Evolutionary conservation across 2,797 vertebrate species (phyloP), one percentile per base, ranked within the genome.

Genomic region (Meda fulgida): DNA sequence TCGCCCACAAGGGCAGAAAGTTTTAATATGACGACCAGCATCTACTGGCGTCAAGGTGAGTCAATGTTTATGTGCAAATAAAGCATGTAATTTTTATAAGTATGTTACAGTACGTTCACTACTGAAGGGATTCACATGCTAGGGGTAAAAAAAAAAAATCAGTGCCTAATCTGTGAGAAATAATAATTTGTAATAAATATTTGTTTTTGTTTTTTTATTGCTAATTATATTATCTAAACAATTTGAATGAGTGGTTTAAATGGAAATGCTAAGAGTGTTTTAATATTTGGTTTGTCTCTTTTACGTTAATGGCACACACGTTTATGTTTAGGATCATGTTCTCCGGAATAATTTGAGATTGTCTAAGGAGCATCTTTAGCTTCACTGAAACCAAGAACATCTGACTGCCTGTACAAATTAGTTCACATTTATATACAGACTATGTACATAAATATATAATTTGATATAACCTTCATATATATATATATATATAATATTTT

Each of bases 1-100:
- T 73, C 46, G 26, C 7, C 26, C 58, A 23, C 48, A 55, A 51
- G 63, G 11, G 4, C 55, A 67, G 70, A 53, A 85, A 86, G 73
- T 82, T 82, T 63, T 38, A 71, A 70, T 31, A 40, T 51, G 55
- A 63, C 43, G 51, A 66, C n/a, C 69, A 51, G 43, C 23, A 0
- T 23, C 11, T 58, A 10, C 14, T 78, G 48, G 5, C 19, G 1
- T 71, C 38, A 48, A 72, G 23, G 67, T 63, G 65, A 84, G 18
- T 71, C 40, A 29, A 40, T 51, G 65, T 72, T 71, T 31, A 48
- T 23, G 7, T 8, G 40, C 29, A 79, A 76, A 51, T 53, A 66
- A 55, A 63, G 40, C 40, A 11, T 71, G 26, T 34, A 21, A 29
- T 63, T 51, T 84, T 51, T 51, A 51, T 53, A 55, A 31, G 38